Conservation (phyloP, 2,113 vertebrate species). For the Gulo gulo region DNA sequence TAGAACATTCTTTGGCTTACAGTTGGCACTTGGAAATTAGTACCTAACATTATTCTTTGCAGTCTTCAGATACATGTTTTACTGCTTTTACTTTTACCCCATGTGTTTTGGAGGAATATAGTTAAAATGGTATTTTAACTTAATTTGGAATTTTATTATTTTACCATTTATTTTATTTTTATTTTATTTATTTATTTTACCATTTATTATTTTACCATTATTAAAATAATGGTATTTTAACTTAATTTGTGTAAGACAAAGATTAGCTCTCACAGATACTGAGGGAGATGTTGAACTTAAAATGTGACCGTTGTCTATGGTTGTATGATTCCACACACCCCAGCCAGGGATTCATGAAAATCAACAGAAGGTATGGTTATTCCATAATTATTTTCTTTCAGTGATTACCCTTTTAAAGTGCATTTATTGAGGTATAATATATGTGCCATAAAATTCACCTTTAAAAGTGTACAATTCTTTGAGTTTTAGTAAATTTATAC, state of each 20-base stretch:
- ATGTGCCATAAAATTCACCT: background rate
- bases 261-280: background rate
- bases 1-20: background rate
- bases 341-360: background rate
- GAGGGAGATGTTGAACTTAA: background rate
- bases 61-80: background rate
- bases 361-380: background rate
- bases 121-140: background rate
- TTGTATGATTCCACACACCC: background rate
- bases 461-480: background rate
- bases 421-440: background rate
- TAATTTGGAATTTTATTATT: too few relatives aligned
- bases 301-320: background rate
- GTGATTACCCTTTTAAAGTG: background rate
- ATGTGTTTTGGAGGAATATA: background rate
- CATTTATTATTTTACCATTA: too few relatives aligned
- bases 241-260: background rate
- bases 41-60: background rate
- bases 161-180: too few relatives aligned
- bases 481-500: background rate
- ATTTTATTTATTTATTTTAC: too few relatives aligned
- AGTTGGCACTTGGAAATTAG: background rate
- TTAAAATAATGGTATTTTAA: too few relatives aligned
- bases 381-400: background rate
- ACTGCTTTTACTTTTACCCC: background rate